phyloP scores from a whole-genome alignment of 1,140 invertebrate species.

The Xylocopa sonorina region DNA sequence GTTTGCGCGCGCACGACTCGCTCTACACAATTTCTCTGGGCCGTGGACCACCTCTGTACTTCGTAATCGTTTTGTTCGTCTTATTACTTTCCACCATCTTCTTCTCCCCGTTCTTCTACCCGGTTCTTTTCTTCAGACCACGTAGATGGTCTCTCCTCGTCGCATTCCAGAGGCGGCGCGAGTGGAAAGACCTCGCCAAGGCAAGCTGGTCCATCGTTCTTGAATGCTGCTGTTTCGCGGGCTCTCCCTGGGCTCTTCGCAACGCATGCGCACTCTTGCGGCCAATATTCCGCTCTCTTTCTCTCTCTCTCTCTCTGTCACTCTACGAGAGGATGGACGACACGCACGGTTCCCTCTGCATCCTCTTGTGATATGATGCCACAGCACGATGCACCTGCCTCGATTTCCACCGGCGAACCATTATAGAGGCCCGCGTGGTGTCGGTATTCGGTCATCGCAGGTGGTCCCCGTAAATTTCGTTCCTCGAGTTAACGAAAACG shows the following conservation, averaged over 20 bases:
- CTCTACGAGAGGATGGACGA: not conserved
- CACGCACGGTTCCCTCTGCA: slow-evolving; percentile 56
- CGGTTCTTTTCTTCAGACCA: slow-evolving; percentile 47
- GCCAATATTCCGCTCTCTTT: not conserved
- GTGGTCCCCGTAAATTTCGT: slow-evolving; percentile 31
- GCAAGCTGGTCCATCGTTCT: slow-evolving; percentile 74
- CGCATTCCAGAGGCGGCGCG: slow-evolving; percentile 72
- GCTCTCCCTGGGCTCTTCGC: not conserved
- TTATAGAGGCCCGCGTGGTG: not conserved
- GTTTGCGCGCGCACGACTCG: too few relatives aligned
- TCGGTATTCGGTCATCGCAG: slow-evolving; percentile 26
- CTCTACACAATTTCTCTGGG: slow-evolving; percentile 32
- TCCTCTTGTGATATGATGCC: slow-evolving; percentile 34
- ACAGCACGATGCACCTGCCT: slow-evolving; percentile 40
- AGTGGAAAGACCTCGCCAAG: slow-evolving; percentile 82
- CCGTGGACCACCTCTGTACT: slow-evolving; percentile 34
- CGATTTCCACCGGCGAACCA: slow-evolving; percentile 32
- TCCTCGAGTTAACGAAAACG: not conserved
- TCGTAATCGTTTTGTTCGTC: slow-evolving; percentile 43
- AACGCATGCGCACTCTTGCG: not conserved
- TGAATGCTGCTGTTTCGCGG: slow-evolving; percentile 60
- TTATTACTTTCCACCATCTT: slow-evolving; percentile 44
- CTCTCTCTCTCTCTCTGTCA: not conserved
- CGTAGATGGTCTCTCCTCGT: slow-evolving; percentile 62
- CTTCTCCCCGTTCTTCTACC: slow-evolving; percentile 17